A percentile compares a stretch with the other conserved stretches of the same genome.
Conservation (phyloP, 2,797 vertebrate genomes). For the Alosa sapidissima region DNA sequence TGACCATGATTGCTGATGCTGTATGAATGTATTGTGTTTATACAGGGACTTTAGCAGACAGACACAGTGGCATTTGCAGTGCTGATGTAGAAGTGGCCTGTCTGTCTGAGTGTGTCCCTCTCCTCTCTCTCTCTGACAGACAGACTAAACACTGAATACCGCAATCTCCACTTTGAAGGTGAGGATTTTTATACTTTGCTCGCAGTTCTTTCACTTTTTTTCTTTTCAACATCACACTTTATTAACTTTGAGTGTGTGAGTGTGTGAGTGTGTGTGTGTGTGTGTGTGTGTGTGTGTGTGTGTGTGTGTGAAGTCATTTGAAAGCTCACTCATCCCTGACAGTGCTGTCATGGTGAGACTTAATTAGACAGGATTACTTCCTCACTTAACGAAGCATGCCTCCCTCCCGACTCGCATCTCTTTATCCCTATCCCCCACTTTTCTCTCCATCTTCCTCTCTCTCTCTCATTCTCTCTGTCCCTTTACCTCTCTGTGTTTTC, state of each 20-base stretch:
- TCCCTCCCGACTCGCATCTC: conserved; percentile 70
- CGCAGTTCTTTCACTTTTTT: not conserved
- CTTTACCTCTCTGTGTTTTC: not conserved
- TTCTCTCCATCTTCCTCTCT: conserved; percentile 62
- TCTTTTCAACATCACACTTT: conserved; percentile 20
- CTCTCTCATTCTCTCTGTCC: conserved; percentile 34
- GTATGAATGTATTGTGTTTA: not conserved
- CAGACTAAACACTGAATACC: conserved; percentile 10
- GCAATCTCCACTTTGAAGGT: conserved; percentile 11
- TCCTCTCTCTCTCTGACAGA: not conserved
- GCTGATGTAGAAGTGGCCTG: not conserved
- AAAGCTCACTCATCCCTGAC: conserved; percentile 80
- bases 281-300: not conserved
- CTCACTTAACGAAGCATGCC: conserved; percentile 78
- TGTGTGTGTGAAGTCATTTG: conserved; percentile 71
- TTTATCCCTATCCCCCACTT: conserved; percentile 59
- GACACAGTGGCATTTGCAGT: not conserved
- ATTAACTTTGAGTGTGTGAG: conserved; percentile 1
- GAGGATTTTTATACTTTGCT: conserved; percentile 1
- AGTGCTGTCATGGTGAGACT: conserved; percentile 79
- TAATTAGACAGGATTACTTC: conserved; percentile 82
- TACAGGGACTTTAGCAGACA: not conserved
- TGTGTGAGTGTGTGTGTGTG: not conserved
- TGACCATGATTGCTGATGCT: not conserved
- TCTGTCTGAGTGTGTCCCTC: not conserved